Evolutionary conservation across 1,140 invertebrate genomes (phyloP).

Genomic region (Acyrthosiphon pisum): DNA sequence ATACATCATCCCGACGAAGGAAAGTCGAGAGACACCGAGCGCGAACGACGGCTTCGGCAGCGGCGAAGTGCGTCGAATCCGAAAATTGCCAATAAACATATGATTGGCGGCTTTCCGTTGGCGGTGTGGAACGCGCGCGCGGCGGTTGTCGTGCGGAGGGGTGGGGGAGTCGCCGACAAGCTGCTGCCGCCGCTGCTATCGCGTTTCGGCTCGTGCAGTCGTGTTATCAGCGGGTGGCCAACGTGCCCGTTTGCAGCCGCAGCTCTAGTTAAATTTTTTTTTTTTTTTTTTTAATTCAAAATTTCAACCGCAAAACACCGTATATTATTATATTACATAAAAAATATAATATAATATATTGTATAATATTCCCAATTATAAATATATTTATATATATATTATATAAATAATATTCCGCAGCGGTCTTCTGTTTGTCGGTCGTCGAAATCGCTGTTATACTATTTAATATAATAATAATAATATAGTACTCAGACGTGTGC

Average conservation of each 20-base stretch:
- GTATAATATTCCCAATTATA: background rate
- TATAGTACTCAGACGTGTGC: background rate
- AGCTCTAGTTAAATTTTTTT: slow-evolving; percentile 40
- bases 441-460: background rate
- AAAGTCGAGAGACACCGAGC: background rate
- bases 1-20: background rate
- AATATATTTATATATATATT: background rate
- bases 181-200: slow-evolving; percentile 50
- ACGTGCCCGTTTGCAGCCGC: slow-evolving; percentile 57
- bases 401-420: background rate
- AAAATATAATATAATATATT: slow-evolving; percentile 9
- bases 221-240: slow-evolving; percentile 57
- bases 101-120: slow-evolving; percentile 51
- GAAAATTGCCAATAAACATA: slow-evolving; percentile 57
- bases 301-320: background rate
- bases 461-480: background rate
- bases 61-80: slow-evolving; percentile 52
- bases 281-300: slow-evolving; percentile 49
- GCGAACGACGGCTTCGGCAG: background rate
- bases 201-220: slow-evolving; percentile 52
- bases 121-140: background rate
- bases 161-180: slow-evolving; percentile 44
- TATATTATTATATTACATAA: background rate
- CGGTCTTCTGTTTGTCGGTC: background rate
- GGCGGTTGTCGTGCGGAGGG: background rate